Evolutionary conservation across 2,888 invertebrate genomes (phyloP).

Genomic region (Actias luna): DNA sequence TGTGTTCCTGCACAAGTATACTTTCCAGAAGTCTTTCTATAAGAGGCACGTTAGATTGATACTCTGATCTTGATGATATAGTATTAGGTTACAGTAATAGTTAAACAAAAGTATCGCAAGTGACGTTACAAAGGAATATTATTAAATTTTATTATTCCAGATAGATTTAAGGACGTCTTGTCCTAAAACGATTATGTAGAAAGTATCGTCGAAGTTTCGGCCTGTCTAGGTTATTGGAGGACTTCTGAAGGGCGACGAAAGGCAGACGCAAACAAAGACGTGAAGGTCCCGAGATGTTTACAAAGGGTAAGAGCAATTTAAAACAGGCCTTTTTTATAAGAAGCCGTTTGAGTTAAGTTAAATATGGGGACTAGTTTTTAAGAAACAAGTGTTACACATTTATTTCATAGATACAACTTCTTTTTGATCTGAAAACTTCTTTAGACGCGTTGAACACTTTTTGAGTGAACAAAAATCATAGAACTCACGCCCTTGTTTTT

Average conservation of each 20-base stretch:
- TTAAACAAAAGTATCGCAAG: too few species aligned
- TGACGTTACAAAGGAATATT: background rate
- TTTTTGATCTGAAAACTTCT: too few species aligned
- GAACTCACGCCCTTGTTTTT: too few species aligned
- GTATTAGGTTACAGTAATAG: too few species aligned
- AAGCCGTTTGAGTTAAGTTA: background rate
- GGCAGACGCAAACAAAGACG: constrained; percentile 15
- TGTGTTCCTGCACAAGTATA: too few species aligned
- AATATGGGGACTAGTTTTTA: background rate
- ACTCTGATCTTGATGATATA: too few species aligned
- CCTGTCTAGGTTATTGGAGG: constrained; percentile 17
- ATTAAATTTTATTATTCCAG: constrained; percentile 1
- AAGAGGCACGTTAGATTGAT: too few species aligned
- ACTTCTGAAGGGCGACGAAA: constrained; percentile 15
- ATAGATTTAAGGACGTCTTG: constrained; percentile 1
- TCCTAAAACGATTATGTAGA: constrained; percentile 13
- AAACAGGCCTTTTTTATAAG: background rate
- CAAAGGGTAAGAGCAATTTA: background rate
- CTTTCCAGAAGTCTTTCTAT: too few species aligned
- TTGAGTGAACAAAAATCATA: too few species aligned
- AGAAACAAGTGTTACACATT: too few species aligned
- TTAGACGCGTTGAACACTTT: too few species aligned
- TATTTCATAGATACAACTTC: too few species aligned
- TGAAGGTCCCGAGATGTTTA: background rate
- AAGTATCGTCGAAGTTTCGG: constrained; percentile 13